A percentile compares a stretch with the other conserved stretches of the same genome.
Conservation (phyloP, 2,888 invertebrate genomes). For the Steinernema carpocapsae region DNA sequence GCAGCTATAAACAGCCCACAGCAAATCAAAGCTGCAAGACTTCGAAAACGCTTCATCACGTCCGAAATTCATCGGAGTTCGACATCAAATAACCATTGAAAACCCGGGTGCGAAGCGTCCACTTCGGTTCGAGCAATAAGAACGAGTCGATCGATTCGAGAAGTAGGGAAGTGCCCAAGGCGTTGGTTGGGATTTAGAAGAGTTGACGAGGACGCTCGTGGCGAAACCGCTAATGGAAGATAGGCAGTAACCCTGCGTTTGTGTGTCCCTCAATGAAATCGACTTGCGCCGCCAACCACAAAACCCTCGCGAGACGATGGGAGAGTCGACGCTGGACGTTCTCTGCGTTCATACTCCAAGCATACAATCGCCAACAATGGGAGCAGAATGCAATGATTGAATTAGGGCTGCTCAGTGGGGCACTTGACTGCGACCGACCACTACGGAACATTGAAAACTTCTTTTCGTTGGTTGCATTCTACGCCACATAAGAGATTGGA, state of each 20-base stretch:
- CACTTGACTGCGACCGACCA: not conserved
- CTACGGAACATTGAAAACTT: too few species aligned
- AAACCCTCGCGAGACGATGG: slow-evolving; percentile 13
- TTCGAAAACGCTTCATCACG: slow-evolving; percentile 22
- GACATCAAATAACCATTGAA: not conserved
- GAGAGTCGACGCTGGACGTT: not conserved
- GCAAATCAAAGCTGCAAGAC: not conserved
- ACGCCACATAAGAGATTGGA: too few species aligned
- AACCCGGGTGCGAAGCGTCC: not conserved
- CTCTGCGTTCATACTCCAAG: not conserved
- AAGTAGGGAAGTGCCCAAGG: slow-evolving; percentile 27
- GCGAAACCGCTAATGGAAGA: slow-evolving; percentile 27
- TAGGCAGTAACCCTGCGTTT: slow-evolving; percentile 14
- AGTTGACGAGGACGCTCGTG: slow-evolving; percentile 26
- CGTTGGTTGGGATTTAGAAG: slow-evolving; percentile 33
- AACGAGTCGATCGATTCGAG: slow-evolving; percentile 17
- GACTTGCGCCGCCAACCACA: slow-evolving; percentile 20
- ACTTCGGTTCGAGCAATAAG: not conserved
- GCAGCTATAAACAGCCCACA: too few species aligned
- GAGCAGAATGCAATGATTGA: not conserved
- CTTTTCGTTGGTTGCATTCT: too few species aligned
- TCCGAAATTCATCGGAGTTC: slow-evolving; percentile 5
- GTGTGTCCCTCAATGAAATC: slow-evolving; percentile 15
- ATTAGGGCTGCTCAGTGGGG: not conserved
- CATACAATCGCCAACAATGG: slow-evolving; percentile 8